phyloP scores from a whole-genome alignment of 2,113 vertebrate species.

The Poicephalus meyeri region DNA sequence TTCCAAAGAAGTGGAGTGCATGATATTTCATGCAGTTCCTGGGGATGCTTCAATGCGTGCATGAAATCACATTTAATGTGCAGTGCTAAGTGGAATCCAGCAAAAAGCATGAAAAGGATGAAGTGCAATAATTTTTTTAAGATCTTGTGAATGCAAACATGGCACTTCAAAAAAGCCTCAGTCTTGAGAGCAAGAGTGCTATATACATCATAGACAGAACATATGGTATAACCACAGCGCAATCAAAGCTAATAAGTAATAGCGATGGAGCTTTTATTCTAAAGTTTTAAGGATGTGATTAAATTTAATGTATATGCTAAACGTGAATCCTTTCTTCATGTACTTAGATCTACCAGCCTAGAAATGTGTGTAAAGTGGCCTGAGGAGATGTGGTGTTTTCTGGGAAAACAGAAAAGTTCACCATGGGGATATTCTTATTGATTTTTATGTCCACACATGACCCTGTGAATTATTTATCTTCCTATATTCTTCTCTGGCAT shows the following conservation, averaged over 20 bases:
- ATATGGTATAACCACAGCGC: not conserved
- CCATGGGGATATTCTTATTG: not conserved
- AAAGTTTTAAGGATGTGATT: not conserved
- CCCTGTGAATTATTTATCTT: slow-evolving; percentile 44
- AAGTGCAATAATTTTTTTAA: not conserved
- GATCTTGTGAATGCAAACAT: not conserved
- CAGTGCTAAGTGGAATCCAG: not conserved
- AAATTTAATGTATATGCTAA: not conserved
- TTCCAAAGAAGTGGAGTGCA: not conserved
- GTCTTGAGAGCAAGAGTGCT: not conserved
- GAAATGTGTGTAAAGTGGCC: not conserved
- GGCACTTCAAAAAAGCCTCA: not conserved
- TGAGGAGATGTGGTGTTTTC: not conserved
- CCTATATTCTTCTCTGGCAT: not conserved
- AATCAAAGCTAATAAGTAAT: not conserved
- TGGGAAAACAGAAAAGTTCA: not conserved
- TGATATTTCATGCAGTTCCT: not conserved
- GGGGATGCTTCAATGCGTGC: not conserved
- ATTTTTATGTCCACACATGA: not conserved
- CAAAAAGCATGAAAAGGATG: not conserved
- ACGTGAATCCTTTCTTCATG: not conserved
- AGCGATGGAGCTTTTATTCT: not conserved
- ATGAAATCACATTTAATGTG: not conserved
- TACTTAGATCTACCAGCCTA: not conserved
- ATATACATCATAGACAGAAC: not conserved